Evolutionary conservation across 2,888 invertebrate genomes (phyloP), one percentile per base, ranked within the genome.

Genomic region (Ormyrus labotus): DNA sequence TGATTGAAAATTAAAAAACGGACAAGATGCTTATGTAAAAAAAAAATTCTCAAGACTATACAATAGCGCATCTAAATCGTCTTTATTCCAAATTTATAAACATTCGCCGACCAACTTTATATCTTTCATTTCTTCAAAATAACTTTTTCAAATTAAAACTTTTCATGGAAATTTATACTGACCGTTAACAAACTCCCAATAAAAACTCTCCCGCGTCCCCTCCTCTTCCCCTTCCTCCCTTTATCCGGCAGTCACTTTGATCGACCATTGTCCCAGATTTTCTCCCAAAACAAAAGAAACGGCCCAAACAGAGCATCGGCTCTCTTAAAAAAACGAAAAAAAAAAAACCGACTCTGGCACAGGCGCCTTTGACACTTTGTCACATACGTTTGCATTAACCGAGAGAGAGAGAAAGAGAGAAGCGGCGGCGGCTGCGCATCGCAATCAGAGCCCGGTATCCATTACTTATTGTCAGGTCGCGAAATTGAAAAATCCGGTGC

Each of bases 401-500:
- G 34, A 48, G 5, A 47, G 2, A 8, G 9, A 34, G 8, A 47
- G 5, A 19, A 0, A n/a, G 7, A 6, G 6, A 67, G 67, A 19
- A 19, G 19, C 19, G 19, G 19, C 19, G 19, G 4, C 19, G 19
- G 4, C 9, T 48, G 47, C 74, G 61, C 10, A 19, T 13, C 64
- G 71, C 67, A 73, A 78, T 68, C 72, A 68, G 61, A 7, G 63
- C 60, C 19, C 53, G 68, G 67, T 57, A 79, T 79, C 75, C 75
- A 80, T 75, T 65, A 67, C 80, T 75, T 71, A 71, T 71, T 67
- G 65, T 67, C 75, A 58, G 60, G 72, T 67, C 60, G 72, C 53
- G 79, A 73, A 79, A 79, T 73, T 79, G 72, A 77, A 68, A 77
- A 81, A 77, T 61, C 50, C 71, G 55, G 10, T 11, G 64, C n/a